Percentiles rank a stretch among this genome's conserved stretches.
phyloP scores from a whole-genome alignment of 2,797 vertebrate genomes.

The Trachurus trachurus region DNA sequence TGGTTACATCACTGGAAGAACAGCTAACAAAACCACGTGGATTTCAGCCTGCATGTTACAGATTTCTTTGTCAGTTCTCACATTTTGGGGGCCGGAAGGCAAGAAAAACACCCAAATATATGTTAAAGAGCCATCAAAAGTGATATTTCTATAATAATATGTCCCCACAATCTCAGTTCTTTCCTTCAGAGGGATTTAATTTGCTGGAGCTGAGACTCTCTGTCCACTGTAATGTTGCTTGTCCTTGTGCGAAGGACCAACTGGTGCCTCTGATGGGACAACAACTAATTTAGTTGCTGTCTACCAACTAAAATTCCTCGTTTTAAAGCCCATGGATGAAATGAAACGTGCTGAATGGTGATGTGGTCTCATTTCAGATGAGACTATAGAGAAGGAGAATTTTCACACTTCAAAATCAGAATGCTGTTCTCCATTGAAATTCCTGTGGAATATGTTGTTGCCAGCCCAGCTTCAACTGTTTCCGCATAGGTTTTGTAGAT shows the following conservation, averaged over 20 bases:
- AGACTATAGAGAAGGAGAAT: conserved; percentile 2
- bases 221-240: conserved; percentile 5
- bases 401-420: background rate
- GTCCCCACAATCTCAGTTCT: conserved; percentile 4
- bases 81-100: no score
- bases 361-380: background rate
- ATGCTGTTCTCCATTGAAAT: background rate
- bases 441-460: background rate
- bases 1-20: no score
- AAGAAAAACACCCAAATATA: no score
- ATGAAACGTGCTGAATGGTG: conserved; percentile 19
- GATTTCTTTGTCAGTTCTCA: no score
- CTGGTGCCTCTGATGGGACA: conserved; percentile 15
- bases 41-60: no score
- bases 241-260: background rate
- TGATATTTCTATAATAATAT: no score
- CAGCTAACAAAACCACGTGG: no score
- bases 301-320: conserved; percentile 2
- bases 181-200: background rate
- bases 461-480: background rate
- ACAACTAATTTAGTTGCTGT: conserved; percentile 10
- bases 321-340: conserved; percentile 4
- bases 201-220: background rate
- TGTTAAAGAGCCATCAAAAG: no score
- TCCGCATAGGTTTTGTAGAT: no score